Conservation (phyloP, 2,797 vertebrate species). For the Xenopus petersii region DNA sequence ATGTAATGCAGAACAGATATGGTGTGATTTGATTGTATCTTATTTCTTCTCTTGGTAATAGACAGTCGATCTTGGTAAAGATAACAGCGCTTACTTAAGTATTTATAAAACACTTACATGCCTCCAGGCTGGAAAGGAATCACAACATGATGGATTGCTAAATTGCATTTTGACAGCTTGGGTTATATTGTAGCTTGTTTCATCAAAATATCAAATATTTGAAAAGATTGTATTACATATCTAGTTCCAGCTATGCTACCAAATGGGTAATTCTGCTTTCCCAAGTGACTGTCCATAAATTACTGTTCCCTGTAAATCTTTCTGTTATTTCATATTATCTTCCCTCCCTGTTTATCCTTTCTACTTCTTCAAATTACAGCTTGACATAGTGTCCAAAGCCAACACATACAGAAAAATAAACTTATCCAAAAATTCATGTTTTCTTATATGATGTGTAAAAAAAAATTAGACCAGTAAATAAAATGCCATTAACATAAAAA, state of each 20-base stretch:
- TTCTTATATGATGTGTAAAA: no score
- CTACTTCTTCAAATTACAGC: neutral
- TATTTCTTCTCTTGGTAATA: slow-evolving; percentile 27
- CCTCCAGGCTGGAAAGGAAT: slow-evolving; percentile 25
- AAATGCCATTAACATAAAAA: no score
- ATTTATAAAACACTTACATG: slow-evolving; percentile 42
- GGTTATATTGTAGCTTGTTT: slow-evolving; percentile 26
- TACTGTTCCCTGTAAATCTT: neutral
- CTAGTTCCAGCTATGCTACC: neutral
- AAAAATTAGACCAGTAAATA: no score
- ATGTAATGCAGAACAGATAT: neutral
- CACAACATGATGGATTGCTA: slow-evolving; percentile 35
- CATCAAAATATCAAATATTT: slow-evolving; percentile 22
- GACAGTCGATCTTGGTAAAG: slow-evolving; percentile 33
- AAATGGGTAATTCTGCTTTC: slow-evolving; percentile 4
- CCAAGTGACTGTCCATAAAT: neutral
- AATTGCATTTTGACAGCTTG: slow-evolving; percentile 37
- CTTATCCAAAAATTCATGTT: no score
- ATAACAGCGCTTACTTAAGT: slow-evolving; percentile 37
- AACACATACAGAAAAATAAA: no score
- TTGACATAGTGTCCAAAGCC: neutral
- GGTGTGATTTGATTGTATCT: slow-evolving; percentile 9
- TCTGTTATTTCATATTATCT: neutral
- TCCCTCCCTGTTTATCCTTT: neutral
- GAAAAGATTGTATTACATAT: slow-evolving; percentile 2